phyloP scores from a whole-genome alignment of 2,113 vertebrate species.

The Balaenoptera acutorostrata region DNA sequence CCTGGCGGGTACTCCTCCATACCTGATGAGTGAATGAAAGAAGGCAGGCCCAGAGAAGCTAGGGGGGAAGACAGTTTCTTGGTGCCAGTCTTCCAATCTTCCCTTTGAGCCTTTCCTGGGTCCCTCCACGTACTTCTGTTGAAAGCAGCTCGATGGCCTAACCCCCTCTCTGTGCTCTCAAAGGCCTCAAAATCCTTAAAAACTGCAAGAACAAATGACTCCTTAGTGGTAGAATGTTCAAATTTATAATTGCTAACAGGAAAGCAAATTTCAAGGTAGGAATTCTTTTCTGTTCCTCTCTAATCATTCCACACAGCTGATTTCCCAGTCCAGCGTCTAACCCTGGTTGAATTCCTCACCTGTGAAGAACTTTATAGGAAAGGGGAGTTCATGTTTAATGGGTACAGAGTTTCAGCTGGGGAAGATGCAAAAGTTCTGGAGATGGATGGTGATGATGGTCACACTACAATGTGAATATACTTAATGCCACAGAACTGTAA shows the following conservation, averaged over 20 bases:
- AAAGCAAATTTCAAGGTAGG: neutral
- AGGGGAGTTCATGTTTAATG: neutral
- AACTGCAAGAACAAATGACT: neutral
- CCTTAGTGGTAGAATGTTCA: neutral
- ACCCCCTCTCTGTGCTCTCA: neutral
- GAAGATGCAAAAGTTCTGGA: neutral
- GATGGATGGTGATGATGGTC: neutral
- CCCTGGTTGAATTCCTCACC: neutral
- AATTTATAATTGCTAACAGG: neutral
- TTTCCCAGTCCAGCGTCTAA: neutral
- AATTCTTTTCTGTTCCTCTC: neutral
- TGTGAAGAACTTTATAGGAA: neutral
- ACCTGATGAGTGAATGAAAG: neutral
- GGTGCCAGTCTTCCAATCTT: neutral
- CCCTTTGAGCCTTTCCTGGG: neutral
- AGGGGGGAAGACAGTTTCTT: neutral
- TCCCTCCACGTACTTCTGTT: neutral
- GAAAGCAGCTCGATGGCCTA: neutral
- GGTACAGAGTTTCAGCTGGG: neutral
- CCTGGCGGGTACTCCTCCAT: neutral
- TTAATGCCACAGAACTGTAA: neutral
- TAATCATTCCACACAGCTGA: neutral
- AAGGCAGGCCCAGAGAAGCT: neutral
- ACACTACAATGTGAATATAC: neutral
- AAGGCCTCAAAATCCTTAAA: neutral